A percentile compares a stretch with the other conserved stretches of the same genome.
phyloP scores from a whole-genome alignment of 1,140 invertebrate species.

The Ceratina japonica region DNA sequence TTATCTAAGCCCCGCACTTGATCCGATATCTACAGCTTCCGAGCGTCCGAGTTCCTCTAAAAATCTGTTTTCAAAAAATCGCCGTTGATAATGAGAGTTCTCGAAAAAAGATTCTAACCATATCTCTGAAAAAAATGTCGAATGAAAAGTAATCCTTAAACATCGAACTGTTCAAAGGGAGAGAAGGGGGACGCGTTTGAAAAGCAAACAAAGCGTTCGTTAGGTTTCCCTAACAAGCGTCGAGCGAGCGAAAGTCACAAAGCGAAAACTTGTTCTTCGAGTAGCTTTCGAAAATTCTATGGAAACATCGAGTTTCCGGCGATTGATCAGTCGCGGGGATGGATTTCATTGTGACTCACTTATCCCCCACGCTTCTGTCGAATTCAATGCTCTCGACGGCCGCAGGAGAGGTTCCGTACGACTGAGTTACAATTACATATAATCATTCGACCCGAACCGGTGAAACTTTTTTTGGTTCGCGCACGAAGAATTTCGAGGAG shows the following conservation, averaged over 20 bases:
- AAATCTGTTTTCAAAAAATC: too few relatives aligned
- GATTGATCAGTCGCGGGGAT: conserved; percentile 23
- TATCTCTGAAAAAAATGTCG: background rate
- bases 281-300: conserved; percentile 43
- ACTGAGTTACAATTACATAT: conserved; percentile 30
- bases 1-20: background rate
- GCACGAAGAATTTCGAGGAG: conserved; percentile 38
- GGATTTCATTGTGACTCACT: conserved; percentile 38
- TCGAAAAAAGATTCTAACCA: too few relatives aligned
- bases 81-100: too few relatives aligned
- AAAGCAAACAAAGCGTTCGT: conserved; percentile 32
- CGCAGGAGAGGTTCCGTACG: conserved; percentile 33
- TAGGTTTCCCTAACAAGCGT: conserved; percentile 34
- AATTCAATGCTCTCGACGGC: conserved; percentile 25
- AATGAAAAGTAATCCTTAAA: background rate
- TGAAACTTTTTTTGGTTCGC: background rate
- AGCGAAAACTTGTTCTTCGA: conserved; percentile 36
- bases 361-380: conserved; percentile 13
- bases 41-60: too few relatives aligned
- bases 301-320: conserved; percentile 9
- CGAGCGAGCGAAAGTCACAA: conserved; percentile 17
- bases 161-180: background rate
- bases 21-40: too few relatives aligned
- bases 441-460: conserved; percentile 11
- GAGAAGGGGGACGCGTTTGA: background rate